Evolutionary conservation across 2,113 vertebrate species (phyloP).

Genomic region (Progne subis): DNA sequence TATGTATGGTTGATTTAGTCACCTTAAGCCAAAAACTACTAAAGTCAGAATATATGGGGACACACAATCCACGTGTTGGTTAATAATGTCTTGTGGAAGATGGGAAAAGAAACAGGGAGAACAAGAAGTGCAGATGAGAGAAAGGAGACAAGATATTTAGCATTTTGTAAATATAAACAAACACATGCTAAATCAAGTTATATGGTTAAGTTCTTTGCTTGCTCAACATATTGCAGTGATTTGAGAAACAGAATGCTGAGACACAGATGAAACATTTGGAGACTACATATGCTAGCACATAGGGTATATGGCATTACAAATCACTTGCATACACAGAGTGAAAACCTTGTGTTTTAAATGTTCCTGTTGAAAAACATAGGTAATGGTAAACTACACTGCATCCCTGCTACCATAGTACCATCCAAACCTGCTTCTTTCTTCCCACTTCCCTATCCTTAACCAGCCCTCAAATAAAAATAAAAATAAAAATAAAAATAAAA

Average conservation of each 20-base stretch:
- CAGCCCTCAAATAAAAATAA: background rate
- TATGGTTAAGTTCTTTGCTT: background rate
- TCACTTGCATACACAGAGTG: background rate
- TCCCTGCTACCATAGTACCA: background rate
- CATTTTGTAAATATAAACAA: constrained; percentile 45
- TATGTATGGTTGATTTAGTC: background rate
- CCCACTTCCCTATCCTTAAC: background rate
- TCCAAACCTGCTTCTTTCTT: background rate
- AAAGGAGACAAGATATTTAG: constrained; percentile 7
- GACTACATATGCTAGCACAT: constrained; percentile 31
- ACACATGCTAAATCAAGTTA: background rate
- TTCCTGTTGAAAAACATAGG: constrained; percentile 21
- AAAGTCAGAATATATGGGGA: background rate
- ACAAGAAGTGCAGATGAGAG: background rate
- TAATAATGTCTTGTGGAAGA: background rate
- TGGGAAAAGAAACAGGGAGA: background rate
- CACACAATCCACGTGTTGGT: background rate
- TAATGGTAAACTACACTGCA: background rate
- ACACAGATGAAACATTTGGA: constrained; percentile 60
- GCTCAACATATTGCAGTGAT: constrained; percentile 54
- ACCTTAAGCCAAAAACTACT: background rate
- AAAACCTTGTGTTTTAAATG: constrained; percentile 29
- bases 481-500: background rate
- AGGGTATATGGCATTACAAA: constrained; percentile 27
- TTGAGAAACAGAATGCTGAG: constrained; percentile 31